Conservation (phyloP, 2,797 vertebrate species). For the Tapirus indicus region DNA sequence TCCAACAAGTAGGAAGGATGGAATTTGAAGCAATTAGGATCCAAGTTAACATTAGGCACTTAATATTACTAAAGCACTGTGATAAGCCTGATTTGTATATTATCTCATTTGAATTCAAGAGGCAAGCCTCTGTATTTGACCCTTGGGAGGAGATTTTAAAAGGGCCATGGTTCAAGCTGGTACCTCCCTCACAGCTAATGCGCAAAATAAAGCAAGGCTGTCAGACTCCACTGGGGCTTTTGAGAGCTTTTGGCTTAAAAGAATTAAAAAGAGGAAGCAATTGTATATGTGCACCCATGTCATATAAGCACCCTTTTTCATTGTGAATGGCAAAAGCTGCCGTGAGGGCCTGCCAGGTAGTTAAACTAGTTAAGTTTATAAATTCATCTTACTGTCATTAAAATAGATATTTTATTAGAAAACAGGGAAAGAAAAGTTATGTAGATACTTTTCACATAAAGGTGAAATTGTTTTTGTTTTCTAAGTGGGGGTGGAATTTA, state of each 20-base stretch:
- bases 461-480: slow-evolving; percentile 19
- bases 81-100: background rate
- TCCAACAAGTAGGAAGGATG: background rate
- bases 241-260: background rate
- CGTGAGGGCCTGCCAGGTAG: background rate
- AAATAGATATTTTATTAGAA: slow-evolving; percentile 6
- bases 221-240: background rate
- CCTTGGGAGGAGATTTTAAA: background rate
- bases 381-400: background rate
- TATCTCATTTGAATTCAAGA: background rate
- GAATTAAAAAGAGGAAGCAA: background rate
- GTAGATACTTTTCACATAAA: background rate
- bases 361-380: background rate
- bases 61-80: background rate
- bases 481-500: background rate
- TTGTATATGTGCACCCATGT: background rate
- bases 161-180: background rate
- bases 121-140: background rate
- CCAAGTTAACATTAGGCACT: background rate
- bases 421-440: background rate
- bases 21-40: background rate
- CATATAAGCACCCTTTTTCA: background rate
- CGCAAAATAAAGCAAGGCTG: slow-evolving; percentile 17
- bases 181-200: background rate
- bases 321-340: background rate